phyloP scores from a whole-genome alignment of 2,888 invertebrate genomes.

The Elysia crispata region DNA sequence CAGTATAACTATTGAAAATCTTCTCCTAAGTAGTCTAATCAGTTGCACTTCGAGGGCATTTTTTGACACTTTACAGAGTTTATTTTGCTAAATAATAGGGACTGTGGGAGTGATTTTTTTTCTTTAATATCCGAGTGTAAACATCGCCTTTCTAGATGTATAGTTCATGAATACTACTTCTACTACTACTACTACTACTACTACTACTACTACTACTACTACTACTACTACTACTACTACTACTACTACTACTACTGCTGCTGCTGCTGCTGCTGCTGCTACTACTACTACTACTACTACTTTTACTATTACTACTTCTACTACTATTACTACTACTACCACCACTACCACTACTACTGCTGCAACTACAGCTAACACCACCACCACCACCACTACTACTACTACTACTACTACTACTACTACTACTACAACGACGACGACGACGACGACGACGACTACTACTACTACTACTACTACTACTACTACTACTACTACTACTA shows the following conservation, averaged over 20 bases:
- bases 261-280: neutral
- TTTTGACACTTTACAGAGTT: no score
- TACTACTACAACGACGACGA: neutral
- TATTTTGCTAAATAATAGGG: no score
- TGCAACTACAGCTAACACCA: neutral
- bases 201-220: neutral
- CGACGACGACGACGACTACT: no score
- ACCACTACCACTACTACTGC: neutral
- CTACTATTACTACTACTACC: neutral
- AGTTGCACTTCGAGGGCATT: no score
- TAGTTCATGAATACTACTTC: neutral
- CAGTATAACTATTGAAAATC: no score
- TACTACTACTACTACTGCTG: neutral
- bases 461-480: no score
- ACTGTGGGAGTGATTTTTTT: no score
- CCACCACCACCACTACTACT: neutral
- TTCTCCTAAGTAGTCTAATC: no score
- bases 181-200: neutral
- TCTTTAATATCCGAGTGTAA: no score
- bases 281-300: conserved; percentile 9
- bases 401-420: conserved; percentile 9
- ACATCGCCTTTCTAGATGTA: no score
- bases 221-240: neutral
- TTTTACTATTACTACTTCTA: no score
- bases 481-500: no score